Evolutionary conservation across 1,140 invertebrate genomes (phyloP), one percentile per base, ranked within the genome.

Genomic region (Temnothorax curvispinosus): DNA sequence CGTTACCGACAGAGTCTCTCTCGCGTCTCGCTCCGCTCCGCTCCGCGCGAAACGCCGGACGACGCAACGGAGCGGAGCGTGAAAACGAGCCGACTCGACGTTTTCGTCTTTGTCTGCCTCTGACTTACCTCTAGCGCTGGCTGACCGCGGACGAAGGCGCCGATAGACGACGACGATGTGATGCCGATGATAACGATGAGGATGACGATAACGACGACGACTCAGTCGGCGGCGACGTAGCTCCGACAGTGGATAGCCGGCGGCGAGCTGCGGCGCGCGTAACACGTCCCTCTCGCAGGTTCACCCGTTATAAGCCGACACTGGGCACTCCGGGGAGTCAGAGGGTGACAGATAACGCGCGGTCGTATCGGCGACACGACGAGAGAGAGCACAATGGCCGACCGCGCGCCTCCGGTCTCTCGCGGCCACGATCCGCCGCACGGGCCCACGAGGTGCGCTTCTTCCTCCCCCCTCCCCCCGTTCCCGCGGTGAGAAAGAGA

Each of bases 311-410:
- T 52, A 85, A 56, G n/a, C 21, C 52, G 85, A 64, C 77, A 87
- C 88, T 64, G 35, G 44, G 62, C 64, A 81, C 80, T 74, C 41
- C 27, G 27, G 27, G 27, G 27, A 27, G 27, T 27, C 27, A 27
- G 27, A 13, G 54, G 35, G 35, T 38, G 77, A 90, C 81, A 80
- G 89, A 90, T 80, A 80, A 87, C 87, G 76, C 82, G 90, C 76
- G 78, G 77, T 81, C 56, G 74, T 75, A 85, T 74, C 82, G 44
- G 75, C 89, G 87, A 87, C 60, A 84, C 78, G 84, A 91, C 27
- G 27, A 27, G 27, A 87, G 87, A 88, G 88, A 90, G 87, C 89
- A 88, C 89, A 91, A 90, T 91, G 90, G 89, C 90, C 84, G 90
- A 87, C 90, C 78, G 80, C 80, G 50, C 71, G 67, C 71, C 88